phyloP scores from a whole-genome alignment of 1,140 invertebrate species.

The Akabosia matsudoensis region DNA sequence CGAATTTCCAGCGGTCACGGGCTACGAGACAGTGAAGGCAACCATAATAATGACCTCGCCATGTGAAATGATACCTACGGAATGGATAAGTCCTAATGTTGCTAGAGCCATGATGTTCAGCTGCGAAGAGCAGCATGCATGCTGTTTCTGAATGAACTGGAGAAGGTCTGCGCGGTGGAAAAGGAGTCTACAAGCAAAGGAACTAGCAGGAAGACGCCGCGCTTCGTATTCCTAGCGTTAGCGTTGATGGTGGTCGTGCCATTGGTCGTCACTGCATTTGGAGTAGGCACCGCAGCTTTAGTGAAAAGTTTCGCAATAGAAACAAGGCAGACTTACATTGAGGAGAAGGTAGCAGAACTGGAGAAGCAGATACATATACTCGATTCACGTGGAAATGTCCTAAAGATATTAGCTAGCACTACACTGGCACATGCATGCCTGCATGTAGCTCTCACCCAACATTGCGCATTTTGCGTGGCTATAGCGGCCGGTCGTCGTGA shows the following conservation, averaged over 20 bases:
- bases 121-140: slow-evolving; percentile 27
- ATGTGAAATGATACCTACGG: slow-evolving; percentile 25
- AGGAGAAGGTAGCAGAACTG: neutral
- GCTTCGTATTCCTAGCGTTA: neutral
- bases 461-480: too few species aligned
- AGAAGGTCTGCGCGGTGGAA: slow-evolving; percentile 33
- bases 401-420: too few species aligned
- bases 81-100: neutral
- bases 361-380: neutral
- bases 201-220: neutral
- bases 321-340: neutral
- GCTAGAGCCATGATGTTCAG: neutral
- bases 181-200: neutral
- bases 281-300: neutral
- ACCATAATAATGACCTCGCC: slow-evolving; percentile 26
- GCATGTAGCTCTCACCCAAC: too few species aligned
- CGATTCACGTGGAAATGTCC: too few species aligned
- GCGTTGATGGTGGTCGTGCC: neutral
- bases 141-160: slow-evolving; percentile 31
- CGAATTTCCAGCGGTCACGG: neutral
- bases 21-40: slow-evolving; percentile 22
- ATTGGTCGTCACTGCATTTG: neutral
- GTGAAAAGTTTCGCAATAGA: slow-evolving; percentile 18
- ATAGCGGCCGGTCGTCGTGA: too few species aligned
- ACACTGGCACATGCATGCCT: too few species aligned